phyloP scores from a whole-genome alignment of 2,797 vertebrate species.

The Sphaeramia orbicularis region DNA sequence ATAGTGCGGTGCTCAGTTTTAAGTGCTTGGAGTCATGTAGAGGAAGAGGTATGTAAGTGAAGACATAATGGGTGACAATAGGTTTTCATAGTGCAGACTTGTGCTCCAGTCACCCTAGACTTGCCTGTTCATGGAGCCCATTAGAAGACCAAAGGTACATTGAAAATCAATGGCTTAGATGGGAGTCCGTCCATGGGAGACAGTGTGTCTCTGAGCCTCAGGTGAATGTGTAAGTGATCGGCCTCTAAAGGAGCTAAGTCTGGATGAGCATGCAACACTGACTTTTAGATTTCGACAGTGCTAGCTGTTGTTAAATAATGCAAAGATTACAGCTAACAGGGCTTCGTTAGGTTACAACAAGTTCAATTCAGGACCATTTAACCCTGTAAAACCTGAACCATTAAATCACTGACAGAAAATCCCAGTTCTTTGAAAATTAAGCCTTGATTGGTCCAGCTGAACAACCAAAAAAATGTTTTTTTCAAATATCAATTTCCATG shows the following conservation, averaged over 20 bases:
- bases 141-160: conserved; percentile 60
- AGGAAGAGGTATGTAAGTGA: conserved; percentile 25
- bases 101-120: conserved; percentile 38
- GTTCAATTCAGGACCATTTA: no score
- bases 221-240: conserved; percentile 51
- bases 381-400: no score
- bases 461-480: no score
- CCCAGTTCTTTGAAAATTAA: no score
- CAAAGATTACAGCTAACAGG: no score
- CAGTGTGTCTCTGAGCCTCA: conserved; percentile 46
- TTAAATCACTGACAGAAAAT: no score
- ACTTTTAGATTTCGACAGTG: conserved; percentile 6
- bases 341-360: no score
- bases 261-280: conserved; percentile 13
- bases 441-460: no score
- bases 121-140: conserved; percentile 54
- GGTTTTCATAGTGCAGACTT: conserved; percentile 22
- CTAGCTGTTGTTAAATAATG: no score
- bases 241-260: conserved; percentile 45
- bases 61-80: conserved; percentile 39
- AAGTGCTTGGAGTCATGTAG: conserved; percentile 24
- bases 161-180: conserved; percentile 79
- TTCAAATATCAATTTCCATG: no score
- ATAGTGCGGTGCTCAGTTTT: conserved; percentile 18
- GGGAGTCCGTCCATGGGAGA: conserved; percentile 55